Evolutionary conservation across 1,140 invertebrate genomes (phyloP), one percentile per base, ranked within the genome.

Genomic region (Heliconius hermathena): DNA sequence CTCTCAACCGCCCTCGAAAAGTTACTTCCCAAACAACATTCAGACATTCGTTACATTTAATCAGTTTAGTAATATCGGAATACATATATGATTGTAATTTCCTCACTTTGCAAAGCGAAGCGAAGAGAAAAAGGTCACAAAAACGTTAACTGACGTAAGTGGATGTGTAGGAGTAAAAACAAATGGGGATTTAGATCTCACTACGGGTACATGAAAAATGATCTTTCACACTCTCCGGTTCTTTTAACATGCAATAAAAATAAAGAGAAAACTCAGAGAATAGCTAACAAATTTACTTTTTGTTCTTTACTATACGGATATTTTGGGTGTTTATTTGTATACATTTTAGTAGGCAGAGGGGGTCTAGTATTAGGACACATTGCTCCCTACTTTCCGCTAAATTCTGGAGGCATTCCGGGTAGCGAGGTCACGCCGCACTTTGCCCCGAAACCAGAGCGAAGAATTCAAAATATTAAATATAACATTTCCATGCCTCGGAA

Each of bases 121-220:
- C 13, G 41, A 46, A 46, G 13, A 13, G 41, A 46, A 46, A 11
- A 29, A 38, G 5, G 41, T 73, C 71, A 66, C 72, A 77, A 81
- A 81, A 78, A 81, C 75, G 38, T 74, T 76, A 77, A 77, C 57
- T 72, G 70, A 78, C 46, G 66, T 49, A 75, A 81, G 75, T 60
- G 54, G 76, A 76, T 77, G 66, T 78, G 20, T 49, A 77, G 33
- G 57, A 74, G 74, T 73, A 46, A 79, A 80, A 79, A 76, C 71
- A 75, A 78, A 78, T 22, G 72, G 57, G 71, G 11, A 54, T 74
- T 79, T 75, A 66, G 71, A 57, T 71, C 77, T 66, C 38, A 79
- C 78, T 46, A 71, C 41, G 57, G 60, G 26, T 75, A 71, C 73
- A 71, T 79, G 78, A 75, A 49, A 79, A 79, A 79, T 79, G 73